A percentile compares a stretch with the other conserved stretches of the same genome.
Conservation (phyloP, 2,113 vertebrate genomes). For the Petaurus breviceps region DNA sequence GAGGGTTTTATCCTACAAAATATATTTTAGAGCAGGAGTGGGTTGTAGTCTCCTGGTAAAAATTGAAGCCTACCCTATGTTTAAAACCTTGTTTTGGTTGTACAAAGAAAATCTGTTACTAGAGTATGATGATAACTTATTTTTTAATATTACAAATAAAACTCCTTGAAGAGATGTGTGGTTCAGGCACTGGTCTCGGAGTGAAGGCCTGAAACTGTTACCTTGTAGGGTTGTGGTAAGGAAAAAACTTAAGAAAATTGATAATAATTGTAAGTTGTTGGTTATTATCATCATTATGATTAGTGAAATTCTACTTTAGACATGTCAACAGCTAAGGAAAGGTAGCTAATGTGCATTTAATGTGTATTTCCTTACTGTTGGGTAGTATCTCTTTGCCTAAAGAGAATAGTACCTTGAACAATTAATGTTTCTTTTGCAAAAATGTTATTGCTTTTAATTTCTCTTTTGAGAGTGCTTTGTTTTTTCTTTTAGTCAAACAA, state of each 20-base stretch:
- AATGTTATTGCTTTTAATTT: rapidly evolving
- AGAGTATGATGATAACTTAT: background rate
- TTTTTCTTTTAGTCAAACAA: conserved; percentile 66
- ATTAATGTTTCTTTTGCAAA: background rate
- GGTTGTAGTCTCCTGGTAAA: background rate
- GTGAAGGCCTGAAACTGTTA: background rate
- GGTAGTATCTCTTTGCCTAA: rapidly evolving
- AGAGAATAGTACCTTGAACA: background rate
- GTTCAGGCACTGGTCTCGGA: background rate
- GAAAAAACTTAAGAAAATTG: background rate
- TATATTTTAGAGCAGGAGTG: background rate
- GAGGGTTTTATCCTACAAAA: rapidly evolving
- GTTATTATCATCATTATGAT: background rate
- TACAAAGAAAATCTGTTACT: background rate
- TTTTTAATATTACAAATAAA: background rate
- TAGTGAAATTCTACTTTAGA: background rate
- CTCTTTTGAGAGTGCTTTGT: background rate
- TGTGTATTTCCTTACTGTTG: background rate
- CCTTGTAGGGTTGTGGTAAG: background rate
- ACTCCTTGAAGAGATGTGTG: too few species aligned
- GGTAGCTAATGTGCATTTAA: background rate
- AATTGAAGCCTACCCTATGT: background rate
- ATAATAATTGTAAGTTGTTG: background rate
- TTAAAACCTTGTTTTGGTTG: rapidly evolving
- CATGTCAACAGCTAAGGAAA: background rate